Evolutionary conservation across 1,140 invertebrate species (phyloP).

Genomic region (Hesperophylax magnus): DNA sequence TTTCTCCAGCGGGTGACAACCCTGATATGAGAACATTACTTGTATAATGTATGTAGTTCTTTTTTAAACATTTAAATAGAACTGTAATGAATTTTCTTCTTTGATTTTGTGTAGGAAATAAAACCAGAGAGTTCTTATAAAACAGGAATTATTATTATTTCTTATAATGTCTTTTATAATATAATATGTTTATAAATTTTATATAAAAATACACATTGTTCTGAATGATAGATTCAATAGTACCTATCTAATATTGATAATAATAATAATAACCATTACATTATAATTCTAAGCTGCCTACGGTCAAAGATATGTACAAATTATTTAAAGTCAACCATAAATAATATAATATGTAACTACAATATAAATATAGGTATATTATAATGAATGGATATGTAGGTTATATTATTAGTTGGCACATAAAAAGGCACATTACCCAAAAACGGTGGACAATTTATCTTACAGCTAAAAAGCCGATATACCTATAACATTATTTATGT

Average conservation of each 20-base stretch:
- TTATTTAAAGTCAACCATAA: constrained; percentile 7
- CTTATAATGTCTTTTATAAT: constrained; percentile 50
- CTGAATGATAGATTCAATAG: constrained; percentile 37
- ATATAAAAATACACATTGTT: constrained; percentile 53
- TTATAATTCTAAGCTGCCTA: constrained; percentile 51
- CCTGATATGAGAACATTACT: too few species aligned
- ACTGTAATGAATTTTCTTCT: too few species aligned
- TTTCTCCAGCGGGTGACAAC: too few species aligned
- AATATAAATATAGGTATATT: neutral
- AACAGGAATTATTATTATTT: constrained; percentile 54
- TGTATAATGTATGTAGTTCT: too few species aligned
- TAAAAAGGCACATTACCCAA: constrained; percentile 54
- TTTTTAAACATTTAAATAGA: too few species aligned
- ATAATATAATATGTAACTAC: constrained; percentile 5
- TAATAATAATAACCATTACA: constrained; percentile 26
- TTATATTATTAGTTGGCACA: constrained; percentile 49
- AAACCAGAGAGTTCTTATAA: constrained; percentile 45
- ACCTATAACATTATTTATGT: neutral
- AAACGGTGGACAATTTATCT: constrained; percentile 48
- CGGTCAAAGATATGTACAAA: constrained; percentile 47
- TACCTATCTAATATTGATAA: neutral
- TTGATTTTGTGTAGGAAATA: neutral
- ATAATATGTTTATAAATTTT: constrained; percentile 51
- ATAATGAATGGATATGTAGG: constrained; percentile 49
- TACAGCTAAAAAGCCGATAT: neutral